phyloP scores from a whole-genome alignment of 1,140 invertebrate species.

The Nebria ingens region DNA sequence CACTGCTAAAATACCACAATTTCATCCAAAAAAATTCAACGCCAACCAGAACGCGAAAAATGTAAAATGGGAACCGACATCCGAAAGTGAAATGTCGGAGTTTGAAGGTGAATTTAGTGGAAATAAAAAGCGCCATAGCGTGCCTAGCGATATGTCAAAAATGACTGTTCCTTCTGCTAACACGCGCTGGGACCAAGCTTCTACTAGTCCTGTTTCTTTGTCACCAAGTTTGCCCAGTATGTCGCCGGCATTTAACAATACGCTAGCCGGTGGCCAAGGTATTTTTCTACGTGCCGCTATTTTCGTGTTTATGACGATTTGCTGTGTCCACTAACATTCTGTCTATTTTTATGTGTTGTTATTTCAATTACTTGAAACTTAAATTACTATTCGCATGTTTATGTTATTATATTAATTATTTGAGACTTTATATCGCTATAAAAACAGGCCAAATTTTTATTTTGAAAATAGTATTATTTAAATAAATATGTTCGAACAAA shows the following conservation, averaged over 20 bases:
- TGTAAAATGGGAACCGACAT: slow-evolving; percentile 53
- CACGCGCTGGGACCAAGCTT: slow-evolving; percentile 43
- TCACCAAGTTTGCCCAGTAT: slow-evolving; percentile 48
- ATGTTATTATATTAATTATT: no score
- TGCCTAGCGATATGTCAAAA: slow-evolving; percentile 30
- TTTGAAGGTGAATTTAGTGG: slow-evolving; percentile 36
- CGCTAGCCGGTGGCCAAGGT: slow-evolving; percentile 24
- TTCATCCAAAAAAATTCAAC: slow-evolving; percentile 36
- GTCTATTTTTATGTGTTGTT: no score
- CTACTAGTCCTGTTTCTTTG: slow-evolving; percentile 45
- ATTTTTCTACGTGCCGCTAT: slow-evolving; percentile 12
- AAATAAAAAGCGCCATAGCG: slow-evolving; percentile 37
- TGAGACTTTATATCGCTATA: no score
- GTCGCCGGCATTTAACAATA: slow-evolving; percentile 37
- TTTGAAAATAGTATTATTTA: no score
- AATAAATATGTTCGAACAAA: no score
- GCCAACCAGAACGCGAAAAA: slow-evolving; percentile 37
- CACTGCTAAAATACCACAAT: slow-evolving; percentile 18
- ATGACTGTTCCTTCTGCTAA: slow-evolving; percentile 29
- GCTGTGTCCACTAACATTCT: no score
- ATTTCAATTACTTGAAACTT: no score
- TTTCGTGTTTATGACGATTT: no score
- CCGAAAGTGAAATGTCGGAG: slow-evolving; percentile 51
- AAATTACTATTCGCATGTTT: no score
- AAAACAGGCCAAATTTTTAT: no score